These are phyloP conservation scores for Battus philenor DNA, from an alignment of 1,140 invertebrate species.

Conservation along the genomic window DNA sequence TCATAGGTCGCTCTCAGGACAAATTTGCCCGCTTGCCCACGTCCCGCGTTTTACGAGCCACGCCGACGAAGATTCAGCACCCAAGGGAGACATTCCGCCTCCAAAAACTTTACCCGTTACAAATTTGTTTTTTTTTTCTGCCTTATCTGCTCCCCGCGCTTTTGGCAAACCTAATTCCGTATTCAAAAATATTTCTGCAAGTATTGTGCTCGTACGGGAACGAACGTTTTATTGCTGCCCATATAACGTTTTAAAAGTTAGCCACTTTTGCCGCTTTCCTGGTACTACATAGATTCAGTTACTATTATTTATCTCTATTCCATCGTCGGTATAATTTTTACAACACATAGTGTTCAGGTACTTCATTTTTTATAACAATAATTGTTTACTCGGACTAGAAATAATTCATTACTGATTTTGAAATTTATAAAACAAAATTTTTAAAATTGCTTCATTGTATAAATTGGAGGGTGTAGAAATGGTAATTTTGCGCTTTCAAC, in stretches of 20 bases:
- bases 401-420: no score
- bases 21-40: constrained; percentile 71
- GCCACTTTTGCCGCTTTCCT: constrained; percentile 54
- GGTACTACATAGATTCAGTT: no score
- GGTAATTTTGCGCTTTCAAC: constrained; percentile 12
- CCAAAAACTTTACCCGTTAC: constrained; percentile 76
- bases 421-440: neutral
- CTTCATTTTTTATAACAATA: no score
- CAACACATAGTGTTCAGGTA: no score
- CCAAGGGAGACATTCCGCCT: constrained; percentile 71
- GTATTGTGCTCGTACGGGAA: constrained; percentile 70
- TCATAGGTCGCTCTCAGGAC: constrained; percentile 73
- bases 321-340: no score
- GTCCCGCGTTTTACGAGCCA: constrained; percentile 70
- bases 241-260: constrained; percentile 75
- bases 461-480: no score
- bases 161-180: constrained; percentile 75
- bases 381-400: no score
- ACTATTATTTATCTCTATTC: no score
- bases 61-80: constrained; percentile 73
- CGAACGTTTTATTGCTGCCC: constrained; percentile 71
- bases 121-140: constrained; percentile 75
- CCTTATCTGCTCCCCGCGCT: constrained; percentile 72
- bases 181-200: constrained; percentile 75
- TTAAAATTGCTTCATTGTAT: neutral